Conservation (phyloP, 53 echinoderm and acorn worm species). For the Temnopleurus reevesii region DNA sequence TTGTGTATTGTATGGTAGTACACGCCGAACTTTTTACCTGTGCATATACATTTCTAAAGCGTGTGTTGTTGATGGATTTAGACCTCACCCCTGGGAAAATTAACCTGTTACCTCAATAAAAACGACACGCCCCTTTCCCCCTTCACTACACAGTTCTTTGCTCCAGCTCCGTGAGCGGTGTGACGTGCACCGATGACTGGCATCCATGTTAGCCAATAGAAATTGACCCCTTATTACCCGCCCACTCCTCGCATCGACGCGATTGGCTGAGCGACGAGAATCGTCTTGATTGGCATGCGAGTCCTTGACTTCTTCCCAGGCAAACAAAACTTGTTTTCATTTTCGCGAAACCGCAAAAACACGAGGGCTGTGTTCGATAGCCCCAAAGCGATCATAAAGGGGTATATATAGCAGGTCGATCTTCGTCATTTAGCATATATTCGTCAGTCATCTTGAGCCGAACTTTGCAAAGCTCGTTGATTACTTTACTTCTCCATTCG, state of each 20-base stretch:
- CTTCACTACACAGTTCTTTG: neutral
- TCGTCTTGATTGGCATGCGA: conserved; percentile 25
- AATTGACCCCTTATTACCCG: neutral
- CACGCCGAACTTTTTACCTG: neutral
- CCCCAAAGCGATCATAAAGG: neutral
- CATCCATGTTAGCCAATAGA: neutral
- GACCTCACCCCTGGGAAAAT: neutral
- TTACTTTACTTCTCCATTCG: neutral
- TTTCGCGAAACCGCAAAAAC: neutral
- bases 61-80: neutral
- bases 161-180: neutral
- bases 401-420: neutral
- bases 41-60: neutral
- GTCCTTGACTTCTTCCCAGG: conserved; percentile 38
- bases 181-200: neutral
- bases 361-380: neutral
- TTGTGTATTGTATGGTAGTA: neutral
- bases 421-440: neutral
- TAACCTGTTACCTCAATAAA: neutral
- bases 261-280: neutral
- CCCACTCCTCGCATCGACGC: neutral
- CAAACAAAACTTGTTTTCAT: conserved; percentile 48
- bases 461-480: neutral
- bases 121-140: conserved; percentile 1
- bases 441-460: neutral